Conservation (phyloP, 1,140 invertebrate species). For the Drosophila sechellia region DNA sequence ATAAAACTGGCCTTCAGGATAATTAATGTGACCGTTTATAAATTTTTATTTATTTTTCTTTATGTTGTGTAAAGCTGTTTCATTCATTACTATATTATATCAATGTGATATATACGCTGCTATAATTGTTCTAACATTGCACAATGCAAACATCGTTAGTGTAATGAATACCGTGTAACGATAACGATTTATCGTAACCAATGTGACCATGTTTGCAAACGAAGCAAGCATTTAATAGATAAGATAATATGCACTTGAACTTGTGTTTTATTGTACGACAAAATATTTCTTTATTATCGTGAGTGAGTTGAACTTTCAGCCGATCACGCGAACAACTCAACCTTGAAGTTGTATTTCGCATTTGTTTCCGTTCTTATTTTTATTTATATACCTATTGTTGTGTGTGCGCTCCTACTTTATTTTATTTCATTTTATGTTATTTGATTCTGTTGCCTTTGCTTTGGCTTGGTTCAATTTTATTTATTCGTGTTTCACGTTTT, state of each 20-base stretch:
- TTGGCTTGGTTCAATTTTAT: conserved; percentile 26
- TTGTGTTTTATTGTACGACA: background rate
- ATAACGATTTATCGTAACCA: background rate
- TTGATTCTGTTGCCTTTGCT: conserved; percentile 26
- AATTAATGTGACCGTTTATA: background rate
- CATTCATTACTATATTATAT: too few relatives aligned
- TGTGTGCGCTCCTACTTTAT: conserved; percentile 16
- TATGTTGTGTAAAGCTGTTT: background rate
- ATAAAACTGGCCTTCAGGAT: background rate
- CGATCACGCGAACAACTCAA: conserved; percentile 1
- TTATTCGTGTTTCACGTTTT: conserved; percentile 40
- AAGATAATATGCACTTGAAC: conserved; percentile 1
- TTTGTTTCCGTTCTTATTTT: conserved; percentile 8
- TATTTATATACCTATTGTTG: conserved; percentile 1
- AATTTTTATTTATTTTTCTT: background rate
- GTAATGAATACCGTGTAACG: conserved; percentile 2
- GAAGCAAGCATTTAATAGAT: background rate
- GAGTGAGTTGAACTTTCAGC: background rate
- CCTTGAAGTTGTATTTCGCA: conserved; percentile 15
- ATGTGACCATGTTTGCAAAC: conserved; percentile 4
- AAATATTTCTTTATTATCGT: background rate
- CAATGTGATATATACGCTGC: too few relatives aligned
- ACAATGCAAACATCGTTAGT: background rate
- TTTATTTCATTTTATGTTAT: conserved; percentile 36
- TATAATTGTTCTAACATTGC: background rate